These are phyloP conservation scores for Plagiodera versicolora DNA, from an alignment of 2,888 invertebrate genomes.

Conservation along the genomic window DNA sequence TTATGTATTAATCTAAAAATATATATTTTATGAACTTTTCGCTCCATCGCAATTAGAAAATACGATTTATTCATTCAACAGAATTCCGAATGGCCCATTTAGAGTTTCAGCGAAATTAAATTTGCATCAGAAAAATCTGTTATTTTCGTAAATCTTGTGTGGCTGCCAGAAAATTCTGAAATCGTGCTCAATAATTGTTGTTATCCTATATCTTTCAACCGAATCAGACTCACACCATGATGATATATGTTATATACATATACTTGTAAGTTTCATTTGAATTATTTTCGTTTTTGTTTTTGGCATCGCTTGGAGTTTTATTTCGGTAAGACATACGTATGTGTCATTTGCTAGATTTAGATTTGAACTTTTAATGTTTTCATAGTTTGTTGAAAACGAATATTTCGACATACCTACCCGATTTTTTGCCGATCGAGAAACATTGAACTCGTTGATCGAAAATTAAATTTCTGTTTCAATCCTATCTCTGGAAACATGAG, in stretches of 20 bases:
- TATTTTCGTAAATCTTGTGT: constrained; percentile 5
- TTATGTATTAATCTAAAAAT: background rate
- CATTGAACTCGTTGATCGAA: no score
- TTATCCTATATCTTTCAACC: constrained; percentile 5
- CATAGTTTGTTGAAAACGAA: background rate
- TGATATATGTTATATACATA: background rate
- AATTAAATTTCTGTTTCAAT: no score
- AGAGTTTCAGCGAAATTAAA: background rate
- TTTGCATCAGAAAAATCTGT: background rate
- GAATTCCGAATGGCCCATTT: background rate
- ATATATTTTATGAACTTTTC: background rate
- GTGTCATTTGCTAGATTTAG: constrained; percentile 38
- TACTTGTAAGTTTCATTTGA: background rate
- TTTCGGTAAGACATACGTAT: constrained; percentile 40
- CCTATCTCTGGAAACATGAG: no score
- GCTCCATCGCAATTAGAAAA: background rate
- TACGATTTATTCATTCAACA: background rate
- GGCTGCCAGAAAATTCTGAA: constrained; percentile 7
- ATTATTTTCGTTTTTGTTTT: constrained; percentile 9
- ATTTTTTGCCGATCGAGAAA: no score
- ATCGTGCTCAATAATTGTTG: constrained; percentile 6
- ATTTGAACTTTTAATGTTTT: constrained; percentile 3
- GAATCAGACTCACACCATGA: constrained; percentile 5
- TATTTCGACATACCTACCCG: no score
- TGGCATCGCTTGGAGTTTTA: constrained; percentile 39